Evolutionary conservation across 2,888 invertebrate genomes (phyloP).

Genomic region (Pyrrhia umbra): DNA sequence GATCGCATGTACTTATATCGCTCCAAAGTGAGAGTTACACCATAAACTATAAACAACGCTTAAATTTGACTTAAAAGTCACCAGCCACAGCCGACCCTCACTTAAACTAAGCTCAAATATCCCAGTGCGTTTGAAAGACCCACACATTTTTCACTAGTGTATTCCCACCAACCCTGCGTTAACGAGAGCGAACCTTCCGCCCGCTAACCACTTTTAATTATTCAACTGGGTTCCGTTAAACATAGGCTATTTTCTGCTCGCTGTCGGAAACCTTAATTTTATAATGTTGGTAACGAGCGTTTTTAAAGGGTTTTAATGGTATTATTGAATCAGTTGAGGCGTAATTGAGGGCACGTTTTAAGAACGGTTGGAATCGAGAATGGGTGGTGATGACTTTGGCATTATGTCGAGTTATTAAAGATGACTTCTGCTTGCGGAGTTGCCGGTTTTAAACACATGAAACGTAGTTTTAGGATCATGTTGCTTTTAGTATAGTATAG

Average conservation of each 20-base stretch:
- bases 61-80: background rate
- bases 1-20: too few relatives aligned
- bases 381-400: too few relatives aligned
- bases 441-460: too few relatives aligned
- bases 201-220: conserved; percentile 66
- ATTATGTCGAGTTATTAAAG: background rate
- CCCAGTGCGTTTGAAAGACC: conserved; percentile 20
- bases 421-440: too few relatives aligned
- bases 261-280: conserved; percentile 53
- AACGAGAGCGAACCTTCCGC: conserved; percentile 55
- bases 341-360: background rate
- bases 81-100: background rate
- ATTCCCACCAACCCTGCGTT: conserved; percentile 32
- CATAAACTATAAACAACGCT: background rate
- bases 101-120: conserved; percentile 10
- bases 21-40: background rate
- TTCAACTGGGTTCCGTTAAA: conserved; percentile 63
- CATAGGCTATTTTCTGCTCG: conserved; percentile 54
- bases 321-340: conserved; percentile 27
- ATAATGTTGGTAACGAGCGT: conserved; percentile 42
- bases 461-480: too few relatives aligned
- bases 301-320: conserved; percentile 44
- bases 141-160: conserved; percentile 11
- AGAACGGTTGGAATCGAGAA: too few relatives aligned
- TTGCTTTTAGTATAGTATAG: too few relatives aligned